phyloP scores from a whole-genome alignment of 1,140 invertebrate species.

The Apis cerana region DNA sequence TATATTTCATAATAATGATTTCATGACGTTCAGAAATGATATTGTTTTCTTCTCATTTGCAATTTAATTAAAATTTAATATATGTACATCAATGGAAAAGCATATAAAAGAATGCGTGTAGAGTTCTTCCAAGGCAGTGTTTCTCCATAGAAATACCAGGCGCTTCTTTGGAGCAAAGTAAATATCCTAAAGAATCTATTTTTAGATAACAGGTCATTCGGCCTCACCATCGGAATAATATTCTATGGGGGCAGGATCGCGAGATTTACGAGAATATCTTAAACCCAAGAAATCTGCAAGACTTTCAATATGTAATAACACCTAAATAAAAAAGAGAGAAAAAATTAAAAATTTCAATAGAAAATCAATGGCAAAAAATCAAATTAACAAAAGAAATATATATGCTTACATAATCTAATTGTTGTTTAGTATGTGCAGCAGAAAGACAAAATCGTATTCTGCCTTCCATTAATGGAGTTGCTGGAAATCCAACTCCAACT shows the following conservation, averaged over 20 bases:
- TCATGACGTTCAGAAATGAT: neutral
- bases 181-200: constrained; percentile 58
- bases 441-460: constrained; percentile 98
- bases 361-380: neutral
- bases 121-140: constrained; percentile 47
- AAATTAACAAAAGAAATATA: neutral
- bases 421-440: constrained; percentile 97
- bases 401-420: constrained; percentile 91
- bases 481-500: constrained; percentile 98
- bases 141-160: constrained; percentile 25
- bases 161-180: constrained; percentile 45
- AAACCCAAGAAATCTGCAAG: constrained; percentile 87
- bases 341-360: constrained; percentile 17
- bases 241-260: constrained; percentile 83
- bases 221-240: constrained; percentile 81
- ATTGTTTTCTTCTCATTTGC: neutral
- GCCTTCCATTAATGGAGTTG: constrained; percentile 96
- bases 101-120: constrained; percentile 42
- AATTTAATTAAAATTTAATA: neutral
- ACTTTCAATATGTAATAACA: constrained; percentile 87
- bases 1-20: neutral
- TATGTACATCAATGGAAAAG: constrained; percentile 28
- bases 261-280: constrained; percentile 86
- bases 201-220: constrained; percentile 74
- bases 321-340: constrained; percentile 72